These are phyloP conservation scores for Poicephalus meyeri DNA, from an alignment of 2,113 vertebrate genomes.

Conservation along the genomic window DNA sequence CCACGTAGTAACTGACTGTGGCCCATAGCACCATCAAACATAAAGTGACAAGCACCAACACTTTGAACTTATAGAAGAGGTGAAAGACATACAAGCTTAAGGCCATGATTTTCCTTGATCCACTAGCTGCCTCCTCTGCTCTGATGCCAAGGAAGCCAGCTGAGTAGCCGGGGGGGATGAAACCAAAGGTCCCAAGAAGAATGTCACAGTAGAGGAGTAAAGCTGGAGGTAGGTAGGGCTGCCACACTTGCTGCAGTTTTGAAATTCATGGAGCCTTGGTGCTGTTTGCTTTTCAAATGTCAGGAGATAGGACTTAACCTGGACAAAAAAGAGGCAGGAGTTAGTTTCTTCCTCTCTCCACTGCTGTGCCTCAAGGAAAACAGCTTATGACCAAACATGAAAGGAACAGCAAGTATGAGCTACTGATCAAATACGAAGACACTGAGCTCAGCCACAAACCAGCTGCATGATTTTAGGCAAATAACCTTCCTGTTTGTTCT, in stretches of 20 bases:
- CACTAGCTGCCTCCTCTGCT: background rate
- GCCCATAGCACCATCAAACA: slow-evolving; percentile 82
- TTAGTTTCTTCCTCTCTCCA: background rate
- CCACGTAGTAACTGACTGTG: slow-evolving; percentile 72
- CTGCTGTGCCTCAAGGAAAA: background rate
- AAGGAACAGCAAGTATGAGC: background rate
- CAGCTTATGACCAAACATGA: background rate
- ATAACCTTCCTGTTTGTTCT: background rate
- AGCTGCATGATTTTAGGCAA: background rate
- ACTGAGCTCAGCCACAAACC: background rate
- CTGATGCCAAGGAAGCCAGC: background rate
- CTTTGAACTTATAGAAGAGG: slow-evolving; percentile 75
- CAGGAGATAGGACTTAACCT: background rate
- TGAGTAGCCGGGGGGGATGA: background rate
- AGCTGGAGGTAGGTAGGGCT: background rate
- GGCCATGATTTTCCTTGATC: slow-evolving; percentile 74
- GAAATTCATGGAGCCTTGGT: background rate
- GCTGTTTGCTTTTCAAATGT: slow-evolving; percentile 7
- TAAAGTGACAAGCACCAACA: slow-evolving; percentile 77
- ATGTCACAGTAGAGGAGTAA: background rate
- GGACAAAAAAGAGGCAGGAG: background rate
- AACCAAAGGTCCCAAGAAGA: background rate
- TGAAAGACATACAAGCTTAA: slow-evolving; percentile 59
- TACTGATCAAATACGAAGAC: background rate
- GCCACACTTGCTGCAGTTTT: background rate